A percentile compares a stretch with the other conserved stretches of the same genome.
Conservation (phyloP, 2,888 invertebrate genomes). For the Chrysolina oricalcia region DNA sequence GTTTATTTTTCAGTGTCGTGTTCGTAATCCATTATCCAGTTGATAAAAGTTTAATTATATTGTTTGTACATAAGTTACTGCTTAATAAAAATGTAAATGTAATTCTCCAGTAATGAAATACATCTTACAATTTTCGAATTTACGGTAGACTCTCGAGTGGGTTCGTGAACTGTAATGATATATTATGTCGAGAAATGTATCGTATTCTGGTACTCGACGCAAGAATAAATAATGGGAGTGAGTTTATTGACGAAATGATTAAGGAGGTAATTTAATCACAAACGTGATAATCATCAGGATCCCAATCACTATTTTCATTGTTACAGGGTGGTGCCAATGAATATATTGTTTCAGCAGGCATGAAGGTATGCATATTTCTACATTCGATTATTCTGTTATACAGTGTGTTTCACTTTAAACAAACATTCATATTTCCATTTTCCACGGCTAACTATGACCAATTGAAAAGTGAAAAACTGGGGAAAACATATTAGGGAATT, state of each 20-base stretch:
- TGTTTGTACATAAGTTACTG: slow-evolving; percentile 55
- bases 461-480: no score
- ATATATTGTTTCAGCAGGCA: no score
- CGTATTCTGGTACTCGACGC: not conserved
- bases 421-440: no score
- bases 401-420: no score
- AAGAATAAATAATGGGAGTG: not conserved
- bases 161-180: slow-evolving; percentile 22
- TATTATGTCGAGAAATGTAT: slow-evolving; percentile 2
- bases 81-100: slow-evolving; percentile 57
- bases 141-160: not conserved
- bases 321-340: no score
- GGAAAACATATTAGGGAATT: no score
- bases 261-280: no score
- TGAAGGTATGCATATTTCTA: no score
- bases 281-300: no score
- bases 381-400: no score
- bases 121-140: slow-evolving; percentile 20
- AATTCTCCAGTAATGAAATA: slow-evolving; percentile 23
- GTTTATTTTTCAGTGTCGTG: slow-evolving; percentile 47
- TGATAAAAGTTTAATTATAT: slow-evolving; percentile 55
- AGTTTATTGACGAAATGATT: not conserved
- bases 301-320: no score
- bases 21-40: slow-evolving; percentile 48
- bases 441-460: no score